Evolutionary conservation across 2,888 invertebrate genomes (phyloP).

Genomic region (Thymelicus acteon): DNA sequence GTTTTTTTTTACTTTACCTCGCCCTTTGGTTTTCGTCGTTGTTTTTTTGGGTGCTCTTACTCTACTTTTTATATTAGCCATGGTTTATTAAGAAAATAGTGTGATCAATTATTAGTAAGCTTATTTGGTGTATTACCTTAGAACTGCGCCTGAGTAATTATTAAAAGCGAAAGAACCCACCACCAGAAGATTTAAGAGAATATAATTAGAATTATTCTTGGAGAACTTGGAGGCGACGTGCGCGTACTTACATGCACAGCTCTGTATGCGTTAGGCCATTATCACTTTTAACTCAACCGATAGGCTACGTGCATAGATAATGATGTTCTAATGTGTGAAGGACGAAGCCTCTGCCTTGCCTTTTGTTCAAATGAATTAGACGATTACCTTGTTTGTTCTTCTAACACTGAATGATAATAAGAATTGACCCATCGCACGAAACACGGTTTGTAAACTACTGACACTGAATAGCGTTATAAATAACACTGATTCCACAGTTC

Average conservation of each 20-base stretch:
- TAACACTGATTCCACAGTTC: conserved; percentile 11
- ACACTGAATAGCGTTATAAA: conserved; percentile 2
- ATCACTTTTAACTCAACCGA: conserved; percentile 75
- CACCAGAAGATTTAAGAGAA: conserved; percentile 60
- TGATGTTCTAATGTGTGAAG: conserved; percentile 80
- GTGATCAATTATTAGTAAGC: conserved; percentile 64
- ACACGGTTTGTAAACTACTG: conserved; percentile 6
- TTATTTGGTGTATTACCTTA: conserved; percentile 46
- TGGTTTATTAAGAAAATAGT: conserved; percentile 54
- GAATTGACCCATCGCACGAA: conserved; percentile 32
- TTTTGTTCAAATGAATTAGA: conserved; percentile 76
- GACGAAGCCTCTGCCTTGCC: conserved; percentile 62
- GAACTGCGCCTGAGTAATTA: conserved; percentile 46
- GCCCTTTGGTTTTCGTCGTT: conserved; percentile 53
- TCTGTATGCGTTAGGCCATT: conserved; percentile 71
- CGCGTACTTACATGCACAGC: conserved; percentile 72
- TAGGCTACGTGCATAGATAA: conserved; percentile 78
- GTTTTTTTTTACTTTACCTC: conserved; percentile 61
- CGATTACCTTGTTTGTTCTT: conserved; percentile 68
- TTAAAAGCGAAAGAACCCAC: conserved; percentile 58
- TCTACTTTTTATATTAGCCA: conserved; percentile 78
- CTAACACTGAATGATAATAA: conserved; percentile 48
- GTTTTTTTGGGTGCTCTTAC: conserved; percentile 64
- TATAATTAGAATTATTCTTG: conserved; percentile 55
- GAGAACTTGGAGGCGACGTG: conserved; percentile 50